These are phyloP conservation scores for Rutpela maculata DNA, from an alignment of 2,888 invertebrate species.

Conservation along the genomic window DNA sequence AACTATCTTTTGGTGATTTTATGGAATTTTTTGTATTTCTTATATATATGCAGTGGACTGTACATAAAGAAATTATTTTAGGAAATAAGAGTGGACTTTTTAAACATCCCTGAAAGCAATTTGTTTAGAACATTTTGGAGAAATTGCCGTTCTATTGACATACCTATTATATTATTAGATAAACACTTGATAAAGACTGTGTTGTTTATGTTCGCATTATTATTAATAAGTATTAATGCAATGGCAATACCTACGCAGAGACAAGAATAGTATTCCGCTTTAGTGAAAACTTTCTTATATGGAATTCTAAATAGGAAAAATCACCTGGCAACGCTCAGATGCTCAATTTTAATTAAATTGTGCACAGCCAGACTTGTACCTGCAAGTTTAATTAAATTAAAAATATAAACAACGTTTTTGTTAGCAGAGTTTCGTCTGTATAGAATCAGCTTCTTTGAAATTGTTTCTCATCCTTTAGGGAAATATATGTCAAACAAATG, in stretches of 20 bases:
- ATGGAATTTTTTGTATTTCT: too few relatives aligned
- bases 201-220: too few relatives aligned
- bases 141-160: too few relatives aligned
- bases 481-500: not conserved
- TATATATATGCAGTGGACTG: too few relatives aligned
- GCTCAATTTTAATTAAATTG: constrained; percentile 33
- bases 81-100: too few relatives aligned
- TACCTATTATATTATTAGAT: too few relatives aligned
- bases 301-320: constrained; percentile 8
- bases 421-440: not conserved
- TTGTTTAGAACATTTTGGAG: too few relatives aligned
- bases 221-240: too few relatives aligned
- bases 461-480: not conserved
- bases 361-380: constrained; percentile 26
- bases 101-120: too few relatives aligned
- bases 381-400: constrained; percentile 34
- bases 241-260: not conserved
- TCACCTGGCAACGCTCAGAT: constrained; percentile 8
- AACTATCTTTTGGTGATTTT: too few relatives aligned
- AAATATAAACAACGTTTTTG: constrained; percentile 33
- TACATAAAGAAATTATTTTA: too few relatives aligned
- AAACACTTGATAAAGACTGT: too few relatives aligned
- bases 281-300: not conserved
- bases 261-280: not conserved
- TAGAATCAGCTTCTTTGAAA: not conserved